Evolutionary conservation across 2,797 vertebrate species (phyloP).

Genomic region (Falco naumanni): DNA sequence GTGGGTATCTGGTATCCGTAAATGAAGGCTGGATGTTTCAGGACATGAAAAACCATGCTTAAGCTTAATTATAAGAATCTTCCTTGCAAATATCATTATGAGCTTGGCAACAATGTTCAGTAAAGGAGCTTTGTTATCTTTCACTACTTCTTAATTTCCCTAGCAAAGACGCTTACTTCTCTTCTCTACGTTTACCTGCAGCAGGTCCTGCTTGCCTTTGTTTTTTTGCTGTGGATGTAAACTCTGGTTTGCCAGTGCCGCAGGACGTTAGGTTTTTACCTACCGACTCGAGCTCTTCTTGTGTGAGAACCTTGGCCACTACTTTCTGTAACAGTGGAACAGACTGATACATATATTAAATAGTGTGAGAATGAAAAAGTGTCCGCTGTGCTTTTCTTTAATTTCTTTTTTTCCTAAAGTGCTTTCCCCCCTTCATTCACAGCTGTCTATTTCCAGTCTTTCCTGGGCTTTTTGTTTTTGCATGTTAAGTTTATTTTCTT

Average conservation of each 20-base stretch:
- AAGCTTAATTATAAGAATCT: background rate
- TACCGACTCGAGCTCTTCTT: fast-evolving
- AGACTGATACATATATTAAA: background rate
- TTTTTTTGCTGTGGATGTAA: background rate
- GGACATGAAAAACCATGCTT: background rate
- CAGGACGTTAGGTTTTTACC: background rate
- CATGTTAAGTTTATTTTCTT: constrained; percentile 16
- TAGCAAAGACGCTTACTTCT: background rate
- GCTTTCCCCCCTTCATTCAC: background rate
- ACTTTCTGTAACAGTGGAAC: background rate
- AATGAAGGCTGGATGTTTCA: background rate
- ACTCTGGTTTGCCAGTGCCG: background rate
- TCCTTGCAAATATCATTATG: background rate
- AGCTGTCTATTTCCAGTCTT: background rate
- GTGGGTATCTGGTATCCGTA: background rate
- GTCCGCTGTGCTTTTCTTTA: background rate
- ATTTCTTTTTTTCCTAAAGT: background rate
- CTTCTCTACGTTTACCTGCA: background rate
- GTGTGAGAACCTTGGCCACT: background rate
- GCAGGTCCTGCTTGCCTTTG: background rate
- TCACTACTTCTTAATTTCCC: background rate
- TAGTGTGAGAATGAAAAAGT: background rate
- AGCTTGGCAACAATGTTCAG: background rate
- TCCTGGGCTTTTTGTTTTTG: background rate
- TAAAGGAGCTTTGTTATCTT: background rate